Base-by-base conservation (phyloP, 2,797 vertebrate genomes). In the Crocidura indochinensis region DNA sequence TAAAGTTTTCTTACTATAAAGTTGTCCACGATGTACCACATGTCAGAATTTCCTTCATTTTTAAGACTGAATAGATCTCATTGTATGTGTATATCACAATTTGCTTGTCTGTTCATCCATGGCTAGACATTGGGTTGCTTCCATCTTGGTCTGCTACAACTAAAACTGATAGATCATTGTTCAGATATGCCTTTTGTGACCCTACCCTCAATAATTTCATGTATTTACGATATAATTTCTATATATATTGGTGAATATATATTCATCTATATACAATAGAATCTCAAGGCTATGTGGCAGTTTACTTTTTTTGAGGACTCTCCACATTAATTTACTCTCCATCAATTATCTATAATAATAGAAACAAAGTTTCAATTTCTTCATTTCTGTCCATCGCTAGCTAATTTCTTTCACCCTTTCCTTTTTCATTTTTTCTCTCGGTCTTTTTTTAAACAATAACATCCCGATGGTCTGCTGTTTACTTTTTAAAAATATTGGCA, bases 401-500 rank as follows among this genome's bases (percentile, higher is more conserved):
- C 1, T 84, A 56, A 47, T 79, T 79, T 88, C 49, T 84, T 38
- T 20, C 56, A 20, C 22, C 56, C 56, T 60, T 60, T 20, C 56
- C 22, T 60, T 20, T 20, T 60, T 60, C 56, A 17, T 31, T 31
- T 38, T 38, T 38, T 38, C n/a, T 10, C 6, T 44, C 27, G 24
- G 0, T 1, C 19, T 31, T 67, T 22, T 44, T 51, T 27, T 31
- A 78, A 78, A 14, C n/a, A 38, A 38, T 38, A 38, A 5, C 56
- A 84, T 84, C 47, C 29, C 29, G 60, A 47, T 49, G 27, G 10
- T 67, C 8, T 79, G 67, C 24, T 64, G 26, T 80, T 94, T 90
- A 82, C n/a, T 8, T 73, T 56, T 76, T 88, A 19, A 81, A 80
- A 46, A 92, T 73, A 78, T 11, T 77, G 11, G 22, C 19, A 0